A percentile compares a stretch with the other conserved stretches of the same genome.
Evolutionary conservation across 2,797 vertebrate species (phyloP).

Genomic region (Fratercula arctica): DNA sequence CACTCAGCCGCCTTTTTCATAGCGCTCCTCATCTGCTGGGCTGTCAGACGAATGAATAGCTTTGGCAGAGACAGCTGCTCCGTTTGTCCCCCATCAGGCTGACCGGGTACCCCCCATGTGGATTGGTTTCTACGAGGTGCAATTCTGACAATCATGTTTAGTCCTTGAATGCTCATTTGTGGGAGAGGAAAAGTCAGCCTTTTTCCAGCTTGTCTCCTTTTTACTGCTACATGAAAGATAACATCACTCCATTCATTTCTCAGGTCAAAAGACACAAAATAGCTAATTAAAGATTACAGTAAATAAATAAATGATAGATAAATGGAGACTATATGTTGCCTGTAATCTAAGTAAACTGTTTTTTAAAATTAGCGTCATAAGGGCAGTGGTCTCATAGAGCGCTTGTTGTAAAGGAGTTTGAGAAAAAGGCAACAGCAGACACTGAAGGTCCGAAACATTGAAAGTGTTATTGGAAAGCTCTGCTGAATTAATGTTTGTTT

Average conservation of each 20-base stretch:
- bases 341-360: not conserved
- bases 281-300: not conserved
- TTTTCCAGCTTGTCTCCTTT: not conserved
- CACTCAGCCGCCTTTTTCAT: fast-evolving
- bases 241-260: fast-evolving
- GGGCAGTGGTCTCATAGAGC: not conserved
- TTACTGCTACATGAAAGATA: not conserved
- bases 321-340: not conserved
- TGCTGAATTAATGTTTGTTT: not conserved
- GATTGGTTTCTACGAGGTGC: not conserved
- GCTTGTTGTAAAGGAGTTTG: not conserved
- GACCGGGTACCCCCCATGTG: not conserved
- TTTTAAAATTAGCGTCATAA: not conserved
- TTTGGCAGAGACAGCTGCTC: not conserved
- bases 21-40: not conserved
- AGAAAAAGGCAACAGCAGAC: not conserved
- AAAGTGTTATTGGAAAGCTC: not conserved
- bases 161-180: not conserved
- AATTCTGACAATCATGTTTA: not conserved
- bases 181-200: not conserved
- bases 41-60: not conserved
- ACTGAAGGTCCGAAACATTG: not conserved
- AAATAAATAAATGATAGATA: not conserved
- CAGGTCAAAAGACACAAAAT: not conserved
- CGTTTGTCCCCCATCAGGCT: not conserved